phyloP scores from a whole-genome alignment of 1,140 invertebrate species.

The Melipona quadrifasciata region DNA sequence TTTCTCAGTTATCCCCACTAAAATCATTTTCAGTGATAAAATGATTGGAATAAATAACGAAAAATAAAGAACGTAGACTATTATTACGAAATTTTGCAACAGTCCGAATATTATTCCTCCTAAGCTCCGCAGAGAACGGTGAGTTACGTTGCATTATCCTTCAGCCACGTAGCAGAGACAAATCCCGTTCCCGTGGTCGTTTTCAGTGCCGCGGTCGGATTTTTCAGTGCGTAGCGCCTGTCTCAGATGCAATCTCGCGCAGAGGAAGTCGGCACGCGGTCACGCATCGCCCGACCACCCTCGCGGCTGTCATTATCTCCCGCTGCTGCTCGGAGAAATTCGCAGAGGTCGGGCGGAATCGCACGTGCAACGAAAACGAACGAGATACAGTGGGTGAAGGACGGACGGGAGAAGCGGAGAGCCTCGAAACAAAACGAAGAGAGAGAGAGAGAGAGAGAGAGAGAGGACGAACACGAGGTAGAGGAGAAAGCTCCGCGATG shows the following conservation, averaged over 20 bases:
- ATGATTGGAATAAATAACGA: too few relatives aligned
- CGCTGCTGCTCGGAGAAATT: constrained; percentile 19
- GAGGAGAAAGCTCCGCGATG: neutral
- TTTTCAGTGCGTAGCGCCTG: neutral
- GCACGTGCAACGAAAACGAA: constrained; percentile 3
- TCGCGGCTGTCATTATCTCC: constrained; percentile 71
- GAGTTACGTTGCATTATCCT: too few relatives aligned
- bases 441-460: neutral
- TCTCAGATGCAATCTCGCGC: constrained; percentile 15
- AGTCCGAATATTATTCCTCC: too few relatives aligned
- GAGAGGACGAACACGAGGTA: neutral
- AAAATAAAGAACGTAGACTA: too few relatives aligned
- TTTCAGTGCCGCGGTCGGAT: neutral
- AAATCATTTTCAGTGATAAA: too few relatives aligned
- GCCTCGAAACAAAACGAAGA: too few relatives aligned
- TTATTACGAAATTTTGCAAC: too few relatives aligned
- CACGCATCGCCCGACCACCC: constrained; percentile 65
- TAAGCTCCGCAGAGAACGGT: too few relatives aligned
- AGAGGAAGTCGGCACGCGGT: constrained; percentile 39
- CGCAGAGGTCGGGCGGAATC: neutral
- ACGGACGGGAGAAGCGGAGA: neutral
- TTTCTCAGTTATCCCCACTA: too few relatives aligned
- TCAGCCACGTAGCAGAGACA: neutral
- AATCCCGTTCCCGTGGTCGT: neutral
- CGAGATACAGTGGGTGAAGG: neutral